A percentile compares a stretch with the other conserved stretches of the same genome.
Evolutionary conservation across 2,797 vertebrate genomes (phyloP).

Genomic region (Microhierax caerulescens): DNA sequence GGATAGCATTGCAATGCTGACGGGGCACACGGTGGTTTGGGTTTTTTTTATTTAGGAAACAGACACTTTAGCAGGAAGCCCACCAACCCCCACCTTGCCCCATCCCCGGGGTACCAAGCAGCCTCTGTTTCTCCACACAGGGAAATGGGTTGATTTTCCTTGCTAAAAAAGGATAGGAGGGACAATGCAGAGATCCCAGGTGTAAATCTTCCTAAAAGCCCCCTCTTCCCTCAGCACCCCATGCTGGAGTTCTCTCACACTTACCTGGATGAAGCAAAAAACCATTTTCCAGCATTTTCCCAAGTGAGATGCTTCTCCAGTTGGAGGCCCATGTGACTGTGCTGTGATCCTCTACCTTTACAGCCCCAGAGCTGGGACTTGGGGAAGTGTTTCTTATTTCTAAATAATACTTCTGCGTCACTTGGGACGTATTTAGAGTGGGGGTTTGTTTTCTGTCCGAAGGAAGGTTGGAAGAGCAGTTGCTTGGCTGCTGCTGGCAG

Average conservation of each 20-base stretch:
- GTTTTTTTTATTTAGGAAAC: neutral
- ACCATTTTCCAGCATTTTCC: neutral
- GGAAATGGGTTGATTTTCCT: neutral
- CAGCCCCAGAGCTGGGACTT: neutral
- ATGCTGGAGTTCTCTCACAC: neutral
- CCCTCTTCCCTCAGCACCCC: neutral
- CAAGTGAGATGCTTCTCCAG: neutral
- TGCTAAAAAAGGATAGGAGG: neutral
- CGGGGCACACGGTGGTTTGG: no score
- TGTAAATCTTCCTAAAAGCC: neutral
- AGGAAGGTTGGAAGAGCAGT: neutral
- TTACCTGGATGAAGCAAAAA: neutral
- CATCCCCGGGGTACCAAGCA: neutral
- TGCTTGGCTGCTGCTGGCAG: neutral
- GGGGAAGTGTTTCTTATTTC: neutral
- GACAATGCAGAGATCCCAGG: neutral
- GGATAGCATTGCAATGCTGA: no score
- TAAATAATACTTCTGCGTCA: neutral
- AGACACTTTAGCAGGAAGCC: neutral
- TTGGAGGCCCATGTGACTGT: neutral
- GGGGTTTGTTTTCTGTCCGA: neutral
- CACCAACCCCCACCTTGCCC: no score
- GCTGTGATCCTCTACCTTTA: neutral
- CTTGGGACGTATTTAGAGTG: neutral
- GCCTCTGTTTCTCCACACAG: accelerated